Base-by-base conservation (phyloP, 37 sponge, comb jelly and placozoan genomes). In the Spongia lamella region DNA sequence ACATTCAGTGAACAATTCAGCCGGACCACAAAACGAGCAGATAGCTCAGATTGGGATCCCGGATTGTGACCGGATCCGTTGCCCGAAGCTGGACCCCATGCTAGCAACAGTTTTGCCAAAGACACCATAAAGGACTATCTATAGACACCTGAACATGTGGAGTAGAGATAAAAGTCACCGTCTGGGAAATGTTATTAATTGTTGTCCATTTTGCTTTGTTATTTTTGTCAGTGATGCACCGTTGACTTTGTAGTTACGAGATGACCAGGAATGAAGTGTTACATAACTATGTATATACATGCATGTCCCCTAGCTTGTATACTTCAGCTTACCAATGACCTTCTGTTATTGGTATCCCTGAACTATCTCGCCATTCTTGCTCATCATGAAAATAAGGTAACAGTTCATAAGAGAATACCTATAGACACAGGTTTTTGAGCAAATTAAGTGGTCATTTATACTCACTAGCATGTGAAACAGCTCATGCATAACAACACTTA, bases 381-480 rank as follows among this genome's bases (percentile, higher is more conserved):
- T 73, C 65, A 25, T 72, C 56, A 66, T 59, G 74, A 55, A 50
- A 82, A 30, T 47, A 82, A 0, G 83, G 68, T 16, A 75, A 39
- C 43, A 74, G 67, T 1, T 29, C 32, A 15, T 73, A 29, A 20
- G 83, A 82, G 51, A 82, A 82, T 26, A 29, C 83, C 83, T 82
- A 32, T 0, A 38, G n/a, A 15, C 47, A 53, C 53, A 50, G 1
- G 25, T 47, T 15, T 25, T 51, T 30, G 53, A 0, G 53, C n/a
- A 43, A 43, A 43, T 5, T 43, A 43, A 13, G 9, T 35, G 4
- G 32, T n/a, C 11, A 16, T 63, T 9, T 30, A 7, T 33, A 33
- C 37, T 21, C 43, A 83, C 85, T 34, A 84, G 34, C 21, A 72
- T 60, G 51, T 78, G 78, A 4, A 84, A 30, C 22, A 84, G 77